phyloP scores from a whole-genome alignment of 2,888 invertebrate genomes.

The Atherix ibis region DNA sequence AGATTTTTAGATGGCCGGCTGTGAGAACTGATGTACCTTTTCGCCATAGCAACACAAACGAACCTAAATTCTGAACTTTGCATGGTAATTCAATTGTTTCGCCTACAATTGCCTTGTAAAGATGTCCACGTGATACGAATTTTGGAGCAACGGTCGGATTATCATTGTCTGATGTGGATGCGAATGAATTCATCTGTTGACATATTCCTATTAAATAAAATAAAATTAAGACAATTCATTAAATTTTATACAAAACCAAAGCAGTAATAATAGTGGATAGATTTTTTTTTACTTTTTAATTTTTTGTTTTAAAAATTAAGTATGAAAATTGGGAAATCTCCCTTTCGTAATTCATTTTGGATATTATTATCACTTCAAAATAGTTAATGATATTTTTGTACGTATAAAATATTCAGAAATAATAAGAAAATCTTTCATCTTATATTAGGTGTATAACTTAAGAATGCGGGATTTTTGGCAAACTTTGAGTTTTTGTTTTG shows the following conservation, averaged over 20 bases:
- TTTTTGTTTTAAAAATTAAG: not conserved
- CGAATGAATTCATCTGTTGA: conserved; percentile 12
- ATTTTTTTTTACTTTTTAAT: too few relatives aligned
- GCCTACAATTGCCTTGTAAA: conserved; percentile 60
- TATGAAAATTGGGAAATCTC: too few relatives aligned
- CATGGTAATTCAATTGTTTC: conserved; percentile 64
- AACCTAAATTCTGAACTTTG: conserved; percentile 59
- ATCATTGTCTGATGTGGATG: conserved; percentile 11
- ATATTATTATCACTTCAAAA: too few relatives aligned
- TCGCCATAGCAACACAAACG: conserved; percentile 50
- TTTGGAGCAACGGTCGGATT: conserved; percentile 38
- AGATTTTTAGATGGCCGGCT: conserved; percentile 54
- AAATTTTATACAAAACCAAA: not conserved
- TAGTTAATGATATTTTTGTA: too few relatives aligned
- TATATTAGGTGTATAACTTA: too few relatives aligned
- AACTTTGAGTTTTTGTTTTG: too few relatives aligned
- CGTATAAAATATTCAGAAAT: too few relatives aligned
- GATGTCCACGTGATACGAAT: conserved; percentile 58
- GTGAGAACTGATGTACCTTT: conserved; percentile 53
- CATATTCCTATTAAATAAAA: conserved; percentile 10
- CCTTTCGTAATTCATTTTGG: too few relatives aligned
- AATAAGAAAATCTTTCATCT: too few relatives aligned
- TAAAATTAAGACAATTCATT: not conserved
- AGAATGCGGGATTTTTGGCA: too few relatives aligned
- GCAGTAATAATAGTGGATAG: too few relatives aligned